Evolutionary conservation across 64 coral and sea anemone species (phyloP).

Genomic region (Montipora foliosa): DNA sequence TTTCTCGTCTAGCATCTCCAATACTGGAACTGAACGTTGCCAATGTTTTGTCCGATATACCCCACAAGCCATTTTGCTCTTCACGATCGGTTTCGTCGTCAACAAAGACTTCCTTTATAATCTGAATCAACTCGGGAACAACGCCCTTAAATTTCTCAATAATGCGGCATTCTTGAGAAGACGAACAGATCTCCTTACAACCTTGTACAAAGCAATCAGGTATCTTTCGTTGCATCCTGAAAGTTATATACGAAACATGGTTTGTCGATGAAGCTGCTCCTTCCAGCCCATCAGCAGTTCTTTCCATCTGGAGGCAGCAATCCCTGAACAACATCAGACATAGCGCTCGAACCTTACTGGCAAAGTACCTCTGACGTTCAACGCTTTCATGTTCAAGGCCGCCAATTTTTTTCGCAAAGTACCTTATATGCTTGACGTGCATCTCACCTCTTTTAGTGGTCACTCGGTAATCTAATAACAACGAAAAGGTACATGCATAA

Average conservation of each 20-base stretch:
- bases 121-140: not conserved
- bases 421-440: conserved; percentile 19
- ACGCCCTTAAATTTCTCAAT: not conserved
- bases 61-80: not conserved
- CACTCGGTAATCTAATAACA: conserved; percentile 14
- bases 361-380: not conserved
- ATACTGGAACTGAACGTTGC: not conserved
- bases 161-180: not conserved
- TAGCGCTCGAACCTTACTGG: not conserved
- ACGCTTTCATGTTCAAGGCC: not conserved
- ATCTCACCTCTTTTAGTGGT: conserved; percentile 33
- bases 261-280: not conserved
- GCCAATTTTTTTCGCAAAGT: not conserved
- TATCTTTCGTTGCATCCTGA: not conserved
- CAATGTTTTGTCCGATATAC: not conserved
- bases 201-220: not conserved
- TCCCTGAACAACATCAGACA: conserved; percentile 26
- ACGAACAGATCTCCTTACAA: not conserved
- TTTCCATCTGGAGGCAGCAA: conserved; percentile 48
- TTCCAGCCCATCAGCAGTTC: not conserved
- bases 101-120: not conserved
- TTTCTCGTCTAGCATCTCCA: not conserved
- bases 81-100: not conserved
- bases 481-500: not conserved
- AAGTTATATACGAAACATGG: not conserved